A percentile compares a stretch with the other conserved stretches of the same genome.
Conservation (phyloP, 2,888 invertebrate species). For the Sericinus montela region DNA sequence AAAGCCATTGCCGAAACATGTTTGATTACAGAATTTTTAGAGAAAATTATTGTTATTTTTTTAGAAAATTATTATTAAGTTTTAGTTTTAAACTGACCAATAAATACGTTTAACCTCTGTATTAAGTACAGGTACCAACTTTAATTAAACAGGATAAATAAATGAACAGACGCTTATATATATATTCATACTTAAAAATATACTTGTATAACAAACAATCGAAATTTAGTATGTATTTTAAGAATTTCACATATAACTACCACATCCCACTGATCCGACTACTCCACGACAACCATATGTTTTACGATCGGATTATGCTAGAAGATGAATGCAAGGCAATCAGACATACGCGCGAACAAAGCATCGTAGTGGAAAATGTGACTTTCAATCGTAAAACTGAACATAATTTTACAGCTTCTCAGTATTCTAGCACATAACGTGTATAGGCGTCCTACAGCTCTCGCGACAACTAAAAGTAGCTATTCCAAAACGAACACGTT, state of each 20-base stretch:
- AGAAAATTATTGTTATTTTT: no score
- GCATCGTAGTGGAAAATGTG: slow-evolving; percentile 69
- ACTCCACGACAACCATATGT: slow-evolving; percentile 48
- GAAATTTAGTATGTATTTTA: not conserved
- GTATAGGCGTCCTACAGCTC: slow-evolving; percentile 43
- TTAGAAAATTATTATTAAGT: no score
- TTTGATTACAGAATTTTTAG: no score
- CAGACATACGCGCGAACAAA: slow-evolving; percentile 64
- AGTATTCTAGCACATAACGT: slow-evolving; percentile 51
- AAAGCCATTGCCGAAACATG: no score
- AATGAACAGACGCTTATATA: no score
- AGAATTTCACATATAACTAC: not conserved
- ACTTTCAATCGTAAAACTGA: slow-evolving; percentile 70
- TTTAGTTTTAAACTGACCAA: no score
- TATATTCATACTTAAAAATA: no score
- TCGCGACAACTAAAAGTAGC: slow-evolving; percentile 48
- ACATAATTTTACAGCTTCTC: slow-evolving; percentile 66
- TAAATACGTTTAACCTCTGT: no score
- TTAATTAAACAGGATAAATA: no score
- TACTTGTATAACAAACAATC: no score
- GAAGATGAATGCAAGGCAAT: slow-evolving; percentile 69
- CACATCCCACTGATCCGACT: slow-evolving; percentile 21
- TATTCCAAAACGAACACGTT: slow-evolving; percentile 33
- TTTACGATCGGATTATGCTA: slow-evolving; percentile 70
- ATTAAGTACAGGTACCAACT: no score